A percentile compares a stretch with the other conserved stretches of the same genome.
Evolutionary conservation across 37 sponge, comb jelly and placozoan genomes (phyloP).

Genomic region (Eunapius fragilis): DNA sequence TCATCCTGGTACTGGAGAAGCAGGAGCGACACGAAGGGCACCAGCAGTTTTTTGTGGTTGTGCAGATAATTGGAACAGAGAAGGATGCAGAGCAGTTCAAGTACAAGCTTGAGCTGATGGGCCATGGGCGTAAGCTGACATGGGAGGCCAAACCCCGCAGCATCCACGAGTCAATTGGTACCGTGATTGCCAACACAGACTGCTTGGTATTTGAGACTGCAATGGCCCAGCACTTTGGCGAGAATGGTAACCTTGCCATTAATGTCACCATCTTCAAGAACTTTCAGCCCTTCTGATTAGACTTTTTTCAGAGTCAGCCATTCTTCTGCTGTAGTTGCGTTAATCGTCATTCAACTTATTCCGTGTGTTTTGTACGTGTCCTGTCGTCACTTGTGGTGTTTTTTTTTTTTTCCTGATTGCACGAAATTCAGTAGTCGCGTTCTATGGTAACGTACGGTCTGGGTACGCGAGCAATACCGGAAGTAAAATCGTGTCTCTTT

Average conservation of each 20-base stretch:
- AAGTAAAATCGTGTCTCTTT: no score
- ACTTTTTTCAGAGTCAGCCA: background rate
- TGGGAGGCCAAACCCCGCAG: conserved; percentile 97
- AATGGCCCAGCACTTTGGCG: conserved; percentile 91
- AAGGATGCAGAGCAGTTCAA: conserved; percentile 86
- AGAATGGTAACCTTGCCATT: conserved; percentile 94
- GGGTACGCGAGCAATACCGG: no score
- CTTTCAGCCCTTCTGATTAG: conserved; percentile 5
- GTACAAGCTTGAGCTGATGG: conserved; percentile 77
- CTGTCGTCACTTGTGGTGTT: no score
- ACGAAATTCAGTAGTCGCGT: no score
- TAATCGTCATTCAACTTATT: background rate
- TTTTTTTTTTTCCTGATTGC: no score
- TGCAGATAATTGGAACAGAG: conserved; percentile 91
- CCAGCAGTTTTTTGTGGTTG: conserved; percentile 97
- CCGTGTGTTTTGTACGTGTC: no score
- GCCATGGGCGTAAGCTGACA: conserved; percentile 78
- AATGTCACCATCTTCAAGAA: conserved; percentile 85
- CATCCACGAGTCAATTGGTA: conserved; percentile 90
- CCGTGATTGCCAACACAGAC: conserved; percentile 82
- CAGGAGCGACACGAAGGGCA: conserved; percentile 89
- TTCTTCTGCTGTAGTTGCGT: background rate
- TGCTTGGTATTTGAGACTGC: conserved; percentile 95
- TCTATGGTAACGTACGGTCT: no score
- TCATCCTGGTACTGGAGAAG: conserved; percentile 96